Conservation (phyloP, 2,888 invertebrate genomes). For the Diaprepes abbreviatus region DNA sequence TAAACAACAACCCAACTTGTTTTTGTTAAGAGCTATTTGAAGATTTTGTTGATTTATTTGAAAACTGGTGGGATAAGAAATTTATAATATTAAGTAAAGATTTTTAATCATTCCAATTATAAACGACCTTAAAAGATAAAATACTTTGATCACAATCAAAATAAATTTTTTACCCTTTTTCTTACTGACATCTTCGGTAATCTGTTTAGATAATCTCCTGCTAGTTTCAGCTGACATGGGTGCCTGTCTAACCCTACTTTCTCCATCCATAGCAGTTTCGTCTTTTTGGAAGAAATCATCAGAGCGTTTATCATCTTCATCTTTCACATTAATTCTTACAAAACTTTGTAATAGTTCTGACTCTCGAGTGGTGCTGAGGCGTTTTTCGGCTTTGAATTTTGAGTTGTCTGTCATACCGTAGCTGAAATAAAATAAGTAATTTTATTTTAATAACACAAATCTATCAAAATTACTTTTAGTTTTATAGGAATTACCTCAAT, state of each 20-base stretch:
- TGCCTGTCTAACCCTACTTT: slow-evolving; percentile 39
- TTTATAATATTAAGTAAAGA: too few species aligned
- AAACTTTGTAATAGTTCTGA: slow-evolving; percentile 86
- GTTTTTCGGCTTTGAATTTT: slow-evolving; percentile 55
- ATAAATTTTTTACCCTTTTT: slow-evolving; percentile 59
- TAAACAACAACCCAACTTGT: too few species aligned
- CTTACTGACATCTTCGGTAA: slow-evolving; percentile 54
- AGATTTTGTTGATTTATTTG: too few species aligned
- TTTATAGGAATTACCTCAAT: too few species aligned
- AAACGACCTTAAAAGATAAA: too few species aligned
- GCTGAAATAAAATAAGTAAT: slow-evolving; percentile 5
- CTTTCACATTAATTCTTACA: slow-evolving; percentile 77
- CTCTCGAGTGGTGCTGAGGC: slow-evolving; percentile 69
- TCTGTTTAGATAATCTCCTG: slow-evolving; percentile 51
- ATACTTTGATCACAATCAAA: too few species aligned
- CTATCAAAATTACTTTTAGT: too few species aligned
- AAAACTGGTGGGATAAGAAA: too few species aligned
- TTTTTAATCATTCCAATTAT: too few species aligned
- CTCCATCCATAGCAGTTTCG: slow-evolving; percentile 12
- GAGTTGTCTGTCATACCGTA: slow-evolving; percentile 50
- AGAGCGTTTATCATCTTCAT: slow-evolving; percentile 55
- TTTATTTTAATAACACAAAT: too few species aligned
- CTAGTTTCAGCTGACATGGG: slow-evolving; percentile 54
- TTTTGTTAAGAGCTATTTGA: too few species aligned
- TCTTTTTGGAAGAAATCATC: slow-evolving; percentile 16